Base-by-base conservation (phyloP, 2,797 vertebrate genomes). In the Epinephelus coioides region DNA sequence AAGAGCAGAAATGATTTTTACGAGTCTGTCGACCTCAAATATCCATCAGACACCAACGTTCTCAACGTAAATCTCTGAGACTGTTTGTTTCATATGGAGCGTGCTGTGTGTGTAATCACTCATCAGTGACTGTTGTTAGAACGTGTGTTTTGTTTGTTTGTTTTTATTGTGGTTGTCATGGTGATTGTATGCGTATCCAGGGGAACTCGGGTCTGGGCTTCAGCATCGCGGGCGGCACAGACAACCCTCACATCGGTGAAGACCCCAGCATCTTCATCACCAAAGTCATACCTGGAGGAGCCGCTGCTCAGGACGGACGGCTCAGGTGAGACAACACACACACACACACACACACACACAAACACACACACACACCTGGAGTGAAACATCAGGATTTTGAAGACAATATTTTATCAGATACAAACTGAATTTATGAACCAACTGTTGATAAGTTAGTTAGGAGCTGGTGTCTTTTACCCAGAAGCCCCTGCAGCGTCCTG, bases 261-360 rank as follows among this genome's bases (percentile, higher is more conserved):
- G 98, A 99, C 93, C 96, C 97, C 80, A 97, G 97, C 88, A 98
- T 99, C 94, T 99, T 99, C 95, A 99, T 99, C 93, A 99, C 98
- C 82, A 99, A 99, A 92, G 98, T 99, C 86, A 99, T 99, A 82
- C 95, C 96, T 0, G 98, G 98, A 11, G 98, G 98, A 57, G 98
- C 98, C 4, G 98, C 98, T 2, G 97, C 98, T 6, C 98, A 98
- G 94, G 98, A 99, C 49, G 97, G 97, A 79, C 94, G 97, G 88
- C 95, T 99, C 84, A 96, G 97, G 98, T 99, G 95, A 70, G 95
- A 10, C 50, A 1, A n/a, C 19, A 15, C 46, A 12, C 70, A 43
- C 56, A 13, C 57, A 38, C 46, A 17, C 46, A 47, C 46, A 47
- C 46, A 47, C 46, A 47, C 46, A 46, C 44, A 46, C 15, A n/a